These are phyloP conservation scores for Ctenicera cuprea DNA, from an alignment of 2,888 invertebrate genomes.

Conservation along the genomic window DNA sequence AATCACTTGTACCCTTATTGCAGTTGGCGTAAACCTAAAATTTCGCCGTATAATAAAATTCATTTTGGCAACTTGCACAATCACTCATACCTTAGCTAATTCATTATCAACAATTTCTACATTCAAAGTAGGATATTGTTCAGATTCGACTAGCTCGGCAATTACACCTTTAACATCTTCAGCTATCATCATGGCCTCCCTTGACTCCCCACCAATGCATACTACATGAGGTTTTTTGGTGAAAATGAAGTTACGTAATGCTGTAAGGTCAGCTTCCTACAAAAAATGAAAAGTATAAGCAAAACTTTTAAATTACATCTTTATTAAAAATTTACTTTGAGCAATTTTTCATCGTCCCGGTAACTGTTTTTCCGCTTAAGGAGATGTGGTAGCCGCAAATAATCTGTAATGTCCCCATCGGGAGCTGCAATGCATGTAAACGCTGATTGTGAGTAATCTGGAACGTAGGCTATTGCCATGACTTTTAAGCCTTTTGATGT, in stretches of 20 bases:
- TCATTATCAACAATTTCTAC: slow-evolving; percentile 97
- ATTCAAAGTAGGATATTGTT: slow-evolving; percentile 89
- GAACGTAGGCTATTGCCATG: slow-evolving; percentile 91
- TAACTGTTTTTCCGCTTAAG: slow-evolving; percentile 87
- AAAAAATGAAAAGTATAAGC: slow-evolving; percentile 32
- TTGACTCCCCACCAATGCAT: slow-evolving; percentile 86
- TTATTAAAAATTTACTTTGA: slow-evolving; percentile 65
- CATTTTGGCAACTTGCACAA: not conserved
- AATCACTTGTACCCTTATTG: slow-evolving; percentile 89
- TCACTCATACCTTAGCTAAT: slow-evolving; percentile 79
- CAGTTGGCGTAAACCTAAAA: slow-evolving; percentile 88
- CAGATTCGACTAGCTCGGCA: slow-evolving; percentile 85
- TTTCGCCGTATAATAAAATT: not conserved
- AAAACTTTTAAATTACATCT: no score
- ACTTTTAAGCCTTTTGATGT: slow-evolving; percentile 88
- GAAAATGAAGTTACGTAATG: slow-evolving; percentile 87
- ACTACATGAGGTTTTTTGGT: slow-evolving; percentile 96
- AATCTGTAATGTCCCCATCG: slow-evolving; percentile 95
- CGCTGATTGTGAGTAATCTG: slow-evolving; percentile 88
- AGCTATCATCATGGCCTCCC: slow-evolving; percentile 89
- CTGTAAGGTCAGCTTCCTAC: slow-evolving; percentile 79
- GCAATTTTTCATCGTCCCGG: slow-evolving; percentile 79
- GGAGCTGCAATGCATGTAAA: slow-evolving; percentile 91
- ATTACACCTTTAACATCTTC: slow-evolving; percentile 86
- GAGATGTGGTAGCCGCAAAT: slow-evolving; percentile 90